These are phyloP conservation scores for Ophioninae sp. DNA, from an alignment of 2,888 invertebrate species.

Conservation along the genomic window DNA sequence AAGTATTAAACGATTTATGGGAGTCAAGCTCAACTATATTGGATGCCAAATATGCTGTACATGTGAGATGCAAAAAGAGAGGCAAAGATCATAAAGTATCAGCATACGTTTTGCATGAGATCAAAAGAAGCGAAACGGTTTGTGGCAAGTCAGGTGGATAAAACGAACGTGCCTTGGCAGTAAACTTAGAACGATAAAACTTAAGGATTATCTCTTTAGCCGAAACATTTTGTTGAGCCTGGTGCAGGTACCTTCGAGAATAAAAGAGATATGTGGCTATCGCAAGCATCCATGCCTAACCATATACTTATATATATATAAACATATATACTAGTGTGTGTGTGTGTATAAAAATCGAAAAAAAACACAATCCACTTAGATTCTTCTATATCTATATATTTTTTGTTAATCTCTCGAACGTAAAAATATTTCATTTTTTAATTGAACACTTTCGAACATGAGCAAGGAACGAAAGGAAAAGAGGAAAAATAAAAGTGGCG, in stretches of 20 bases:
- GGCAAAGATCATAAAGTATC: slow-evolving; percentile 49
- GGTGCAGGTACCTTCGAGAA: slow-evolving; percentile 18
- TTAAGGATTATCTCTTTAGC: slow-evolving; percentile 58
- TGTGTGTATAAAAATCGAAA: too few relatives aligned
- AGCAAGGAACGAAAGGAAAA: background rate
- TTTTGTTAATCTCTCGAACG: background rate
- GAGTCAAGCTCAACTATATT: slow-evolving; percentile 1
- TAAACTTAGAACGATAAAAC: slow-evolving; percentile 63
- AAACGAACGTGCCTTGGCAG: slow-evolving; percentile 50
- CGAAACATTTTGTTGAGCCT: slow-evolving; percentile 42
- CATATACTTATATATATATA: too few relatives aligned
- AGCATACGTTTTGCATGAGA: background rate
- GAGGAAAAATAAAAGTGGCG: slow-evolving; percentile 4
- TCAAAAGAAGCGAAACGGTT: slow-evolving; percentile 19
- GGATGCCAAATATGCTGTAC: slow-evolving; percentile 6
- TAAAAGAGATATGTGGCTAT: slow-evolving; percentile 29
- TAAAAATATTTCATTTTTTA: background rate
- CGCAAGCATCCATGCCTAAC: background rate
- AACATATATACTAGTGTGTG: too few relatives aligned
- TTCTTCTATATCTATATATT: background rate
- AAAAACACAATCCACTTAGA: too few relatives aligned
- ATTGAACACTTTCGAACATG: background rate
- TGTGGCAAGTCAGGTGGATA: slow-evolving; percentile 41
- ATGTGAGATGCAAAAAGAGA: slow-evolving; percentile 10
- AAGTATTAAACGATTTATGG: background rate